Evolutionary conservation across 1,140 invertebrate genomes (phyloP).

Genomic region (Cardiocondyla obscurior): DNA sequence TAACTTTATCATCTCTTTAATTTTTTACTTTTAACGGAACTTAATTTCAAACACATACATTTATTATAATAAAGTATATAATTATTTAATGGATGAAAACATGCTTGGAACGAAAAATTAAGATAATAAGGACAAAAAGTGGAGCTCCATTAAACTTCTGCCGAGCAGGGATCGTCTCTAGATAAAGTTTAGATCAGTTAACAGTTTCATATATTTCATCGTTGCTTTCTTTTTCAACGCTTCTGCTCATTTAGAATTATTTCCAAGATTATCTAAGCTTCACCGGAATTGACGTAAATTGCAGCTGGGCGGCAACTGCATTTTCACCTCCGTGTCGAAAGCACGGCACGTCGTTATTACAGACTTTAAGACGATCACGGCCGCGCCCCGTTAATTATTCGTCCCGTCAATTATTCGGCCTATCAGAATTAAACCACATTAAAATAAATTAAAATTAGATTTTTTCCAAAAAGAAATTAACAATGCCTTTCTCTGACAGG

Average conservation of each 20-base stretch:
- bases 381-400: constrained; percentile 56
- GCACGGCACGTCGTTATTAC: constrained; percentile 30
- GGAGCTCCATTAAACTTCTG: background rate
- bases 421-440: constrained; percentile 36
- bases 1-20: background rate
- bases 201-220: background rate
- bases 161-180: background rate
- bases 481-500: too few relatives aligned
- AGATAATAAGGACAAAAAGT: background rate
- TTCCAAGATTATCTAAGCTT: constrained; percentile 4
- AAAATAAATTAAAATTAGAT: too few relatives aligned
- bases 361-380: constrained; percentile 32
- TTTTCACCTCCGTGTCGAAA: constrained; percentile 43
- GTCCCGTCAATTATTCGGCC: constrained; percentile 25
- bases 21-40: background rate
- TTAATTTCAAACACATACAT: background rate
- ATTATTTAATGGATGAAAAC: background rate
- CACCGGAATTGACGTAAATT: constrained; percentile 20
- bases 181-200: background rate
- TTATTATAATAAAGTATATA: background rate
- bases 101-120: background rate
- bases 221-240: background rate
- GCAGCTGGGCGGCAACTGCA: background rate
- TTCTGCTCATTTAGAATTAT: constrained; percentile 18
- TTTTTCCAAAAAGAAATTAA: too few relatives aligned